Conservation (phyloP, 2,888 invertebrate species). For the Pasiphila rectangulata region DNA sequence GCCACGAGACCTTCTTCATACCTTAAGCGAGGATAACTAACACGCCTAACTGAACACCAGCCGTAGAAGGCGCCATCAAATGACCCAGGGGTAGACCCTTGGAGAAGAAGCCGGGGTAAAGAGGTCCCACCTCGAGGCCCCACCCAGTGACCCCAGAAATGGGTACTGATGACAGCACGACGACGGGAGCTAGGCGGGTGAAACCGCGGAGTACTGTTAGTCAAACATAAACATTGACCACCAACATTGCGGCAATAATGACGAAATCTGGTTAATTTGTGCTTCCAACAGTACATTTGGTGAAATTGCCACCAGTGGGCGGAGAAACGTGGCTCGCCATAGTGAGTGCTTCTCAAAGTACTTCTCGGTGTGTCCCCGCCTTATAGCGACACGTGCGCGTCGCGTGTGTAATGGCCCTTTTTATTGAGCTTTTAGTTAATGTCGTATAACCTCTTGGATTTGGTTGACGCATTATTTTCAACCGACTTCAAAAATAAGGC, state of each 20-base stretch:
- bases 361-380: conserved; percentile 46
- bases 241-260: background rate
- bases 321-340: conserved; percentile 24
- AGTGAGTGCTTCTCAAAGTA: conserved; percentile 20
- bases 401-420: conserved; percentile 63
- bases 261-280: conserved; percentile 37
- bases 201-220: no score
- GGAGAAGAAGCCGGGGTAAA: no score
- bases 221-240: no score
- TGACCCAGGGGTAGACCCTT: no score
- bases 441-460: conserved; percentile 28
- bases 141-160: no score
- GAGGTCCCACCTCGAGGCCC: no score
- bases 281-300: conserved; percentile 28
- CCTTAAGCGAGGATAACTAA: no score
- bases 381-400: conserved; percentile 51
- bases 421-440: conserved; percentile 52
- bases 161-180: no score
- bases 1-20: no score
- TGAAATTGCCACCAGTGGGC: conserved; percentile 56
- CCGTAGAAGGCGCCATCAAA: no score
- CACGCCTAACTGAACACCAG: no score
- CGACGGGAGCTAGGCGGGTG: no score
- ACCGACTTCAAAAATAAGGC: background rate
- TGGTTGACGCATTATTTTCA: background rate